Evolutionary conservation across 2,797 vertebrate genomes (phyloP).

Genomic region (Enteromius afrohamiltoni): DNA sequence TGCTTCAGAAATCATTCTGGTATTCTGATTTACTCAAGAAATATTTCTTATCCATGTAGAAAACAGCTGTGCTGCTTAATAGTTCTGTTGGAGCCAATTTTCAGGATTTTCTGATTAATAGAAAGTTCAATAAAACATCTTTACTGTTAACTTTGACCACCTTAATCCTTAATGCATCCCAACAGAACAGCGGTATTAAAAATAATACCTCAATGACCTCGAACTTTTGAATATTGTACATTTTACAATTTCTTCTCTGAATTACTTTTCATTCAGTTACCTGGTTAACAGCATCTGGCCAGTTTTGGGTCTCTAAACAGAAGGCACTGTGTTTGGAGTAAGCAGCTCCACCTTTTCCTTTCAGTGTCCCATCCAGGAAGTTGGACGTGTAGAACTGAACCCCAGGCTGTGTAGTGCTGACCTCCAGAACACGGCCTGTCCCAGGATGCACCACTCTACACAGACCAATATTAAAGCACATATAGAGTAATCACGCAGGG

Average conservation of each 20-base stretch:
- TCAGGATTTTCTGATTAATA: too few relatives aligned
- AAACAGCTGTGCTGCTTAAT: too few relatives aligned
- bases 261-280: constrained; percentile 68
- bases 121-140: neutral
- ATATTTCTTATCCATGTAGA: too few relatives aligned
- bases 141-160: neutral
- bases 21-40: neutral
- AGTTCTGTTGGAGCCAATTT: too few relatives aligned
- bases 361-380: constrained; percentile 87
- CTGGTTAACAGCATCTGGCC: constrained; percentile 94
- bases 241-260: neutral
- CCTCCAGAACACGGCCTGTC: constrained; percentile 86
- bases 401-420: constrained; percentile 90
- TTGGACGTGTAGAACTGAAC: constrained; percentile 96
- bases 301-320: constrained; percentile 95
- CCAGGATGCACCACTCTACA: constrained; percentile 81
- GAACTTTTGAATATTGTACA: neutral
- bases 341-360: constrained; percentile 79
- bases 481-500: neutral
- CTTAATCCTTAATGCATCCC: neutral
- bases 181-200: neutral
- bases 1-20: neutral
- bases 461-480: neutral
- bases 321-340: constrained; percentile 90
- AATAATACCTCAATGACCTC: neutral